Conservation (phyloP, 2,113 vertebrate genomes). For the Apodemus speciosus region DNA sequence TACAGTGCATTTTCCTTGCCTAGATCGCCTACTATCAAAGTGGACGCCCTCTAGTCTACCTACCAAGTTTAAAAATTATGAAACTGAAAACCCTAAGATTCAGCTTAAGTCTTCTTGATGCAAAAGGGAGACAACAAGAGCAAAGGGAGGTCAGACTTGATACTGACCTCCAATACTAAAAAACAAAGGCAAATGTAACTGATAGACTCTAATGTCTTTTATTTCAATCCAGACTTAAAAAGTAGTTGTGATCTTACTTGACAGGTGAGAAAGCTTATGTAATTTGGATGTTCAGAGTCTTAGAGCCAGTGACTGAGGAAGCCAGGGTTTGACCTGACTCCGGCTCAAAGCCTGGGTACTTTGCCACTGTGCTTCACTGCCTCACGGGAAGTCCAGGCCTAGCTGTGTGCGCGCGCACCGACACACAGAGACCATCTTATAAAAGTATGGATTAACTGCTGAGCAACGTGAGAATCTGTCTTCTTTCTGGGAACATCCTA, state of each 20-base stretch:
- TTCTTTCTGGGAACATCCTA: not conserved
- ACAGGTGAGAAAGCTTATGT: not conserved
- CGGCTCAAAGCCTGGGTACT: not conserved
- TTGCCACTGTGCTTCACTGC: not conserved
- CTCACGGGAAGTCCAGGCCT: not conserved
- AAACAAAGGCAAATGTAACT: not conserved
- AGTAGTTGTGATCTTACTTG: not conserved
- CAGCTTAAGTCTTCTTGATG: not conserved
- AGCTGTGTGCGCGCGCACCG: not conserved
- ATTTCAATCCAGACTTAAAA: not conserved
- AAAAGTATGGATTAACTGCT: not conserved
- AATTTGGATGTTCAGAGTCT: not conserved
- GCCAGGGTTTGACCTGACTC: not conserved
- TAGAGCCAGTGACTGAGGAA: not conserved
- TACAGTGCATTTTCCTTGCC: not conserved
- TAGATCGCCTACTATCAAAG: not conserved
- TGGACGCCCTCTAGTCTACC: not conserved
- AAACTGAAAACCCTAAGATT: not conserved
- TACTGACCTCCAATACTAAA: not conserved
- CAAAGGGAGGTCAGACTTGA: not conserved
- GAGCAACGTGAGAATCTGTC: not conserved
- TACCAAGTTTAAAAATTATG: not conserved
- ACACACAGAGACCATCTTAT: not conserved
- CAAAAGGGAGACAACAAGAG: not conserved
- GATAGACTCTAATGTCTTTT: not conserved